Base-by-base conservation (phyloP, 1,140 invertebrate genomes). In the Schlechtendalia chinensis region DNA sequence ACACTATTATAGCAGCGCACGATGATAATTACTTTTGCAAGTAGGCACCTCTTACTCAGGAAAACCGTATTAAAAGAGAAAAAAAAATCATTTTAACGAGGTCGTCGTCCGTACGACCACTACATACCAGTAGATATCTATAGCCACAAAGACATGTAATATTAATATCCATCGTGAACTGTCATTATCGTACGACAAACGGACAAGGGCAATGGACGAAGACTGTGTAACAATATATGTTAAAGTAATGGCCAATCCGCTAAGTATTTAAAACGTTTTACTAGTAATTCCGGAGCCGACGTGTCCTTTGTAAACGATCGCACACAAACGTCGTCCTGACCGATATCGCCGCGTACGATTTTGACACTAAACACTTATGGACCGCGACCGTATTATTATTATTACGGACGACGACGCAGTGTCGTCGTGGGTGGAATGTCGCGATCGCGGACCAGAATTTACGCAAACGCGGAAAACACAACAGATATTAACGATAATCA, bases 11-110 rank as follows among this genome's bases (percentile, higher is more conserved):
- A 39, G 8, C 29, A 54, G 32, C 24, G 22, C 22, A 5, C 45
- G 22, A 69, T 69, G 67, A 50, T 50, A 69, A 50, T 69, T 69
- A 69, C 22, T 69, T 69, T 69, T 50, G 12, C 11, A n/a, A 69
- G 14, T 39, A 39, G 32, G 3, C 8, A 39, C 32, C 32, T n/a
- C n/a, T n/a, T 50, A 69, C 45, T 50, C 16, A 5, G 22, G 45
- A 69, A 59, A 67, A n/a, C n/a, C n/a, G n/a, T n/a, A 67, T 67
- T 39, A 67, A 14, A 32, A 6, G 16, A 32, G 8, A 39, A 39
- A 39, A 32, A 45, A 45, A 27, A 69, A 47, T 50, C 14, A 69
- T 50, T 50, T 14, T 17, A 69, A 69, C 22, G 16, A 47, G 65
- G 65, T 69, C 67, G 45, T 50, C 17, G 22, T 69, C 14, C 4